phyloP scores from a whole-genome alignment of 2,797 vertebrate species.

The Chelon auratus region DNA sequence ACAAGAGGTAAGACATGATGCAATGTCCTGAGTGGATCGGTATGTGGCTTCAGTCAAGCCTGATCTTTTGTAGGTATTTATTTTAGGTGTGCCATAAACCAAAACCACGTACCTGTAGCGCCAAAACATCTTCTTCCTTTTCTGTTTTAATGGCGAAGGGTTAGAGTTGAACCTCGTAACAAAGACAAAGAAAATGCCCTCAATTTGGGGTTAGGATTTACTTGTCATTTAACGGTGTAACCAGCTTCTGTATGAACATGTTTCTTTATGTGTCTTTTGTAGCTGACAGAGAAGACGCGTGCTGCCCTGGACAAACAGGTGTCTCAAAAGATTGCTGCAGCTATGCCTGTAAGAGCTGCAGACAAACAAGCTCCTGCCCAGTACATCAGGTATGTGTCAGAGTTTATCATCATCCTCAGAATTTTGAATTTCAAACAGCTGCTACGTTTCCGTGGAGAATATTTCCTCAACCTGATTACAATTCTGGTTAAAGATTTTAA shows the following conservation, averaged over 20 bases:
- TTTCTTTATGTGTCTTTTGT: conserved; percentile 52
- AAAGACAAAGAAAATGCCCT: too few species aligned
- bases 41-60: too few species aligned
- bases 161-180: too few species aligned
- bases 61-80: too few species aligned
- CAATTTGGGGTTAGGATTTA: too few species aligned
- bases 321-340: conserved; percentile 97
- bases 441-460: too few species aligned
- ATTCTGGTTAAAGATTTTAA: too few species aligned
- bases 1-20: conserved; percentile 86
- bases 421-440: not conserved
- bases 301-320: conserved; percentile 94
- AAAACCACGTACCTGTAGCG: too few species aligned
- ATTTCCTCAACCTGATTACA: too few species aligned
- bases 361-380: conserved; percentile 98
- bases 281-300: conserved; percentile 98
- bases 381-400: conserved; percentile 90
- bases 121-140: too few species aligned
- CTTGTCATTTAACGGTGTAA: not conserved
- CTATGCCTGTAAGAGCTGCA: conserved; percentile 98
- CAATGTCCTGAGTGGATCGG: not conserved
- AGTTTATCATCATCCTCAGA: not conserved
- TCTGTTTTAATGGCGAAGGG: too few species aligned
- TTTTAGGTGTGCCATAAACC: too few species aligned
- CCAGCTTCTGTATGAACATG: not conserved